Percentiles rank a stretch among this genome's conserved stretches.
Conservation (phyloP, 2,113 vertebrate species). For the Pseudorectes ferrugineus region DNA sequence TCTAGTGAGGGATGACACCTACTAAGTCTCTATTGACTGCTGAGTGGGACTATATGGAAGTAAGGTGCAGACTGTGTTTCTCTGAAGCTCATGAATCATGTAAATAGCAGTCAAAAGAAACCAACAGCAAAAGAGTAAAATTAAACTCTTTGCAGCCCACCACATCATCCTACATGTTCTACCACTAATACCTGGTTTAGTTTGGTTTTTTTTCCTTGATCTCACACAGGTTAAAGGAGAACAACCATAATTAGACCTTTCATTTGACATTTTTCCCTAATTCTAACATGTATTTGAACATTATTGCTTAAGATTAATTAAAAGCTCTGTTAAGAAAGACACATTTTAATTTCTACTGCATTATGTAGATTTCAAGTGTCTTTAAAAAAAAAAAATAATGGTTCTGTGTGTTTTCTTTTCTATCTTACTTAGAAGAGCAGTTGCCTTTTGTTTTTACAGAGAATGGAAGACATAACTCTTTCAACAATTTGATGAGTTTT, state of each 20-base stretch:
- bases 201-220: neutral
- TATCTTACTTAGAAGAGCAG: neutral
- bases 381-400: constrained; percentile 5
- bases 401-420: neutral
- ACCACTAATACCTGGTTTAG: neutral
- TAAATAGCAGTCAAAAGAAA: neutral
- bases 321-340: constrained; percentile 36
- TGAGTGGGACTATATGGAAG: neutral
- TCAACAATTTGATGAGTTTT: constrained; percentile 18
- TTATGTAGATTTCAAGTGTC: constrained; percentile 5
- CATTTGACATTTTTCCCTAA: constrained; percentile 12
- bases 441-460: neutral
- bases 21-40: neutral
- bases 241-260: neutral
- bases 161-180: neutral
- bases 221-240: neutral
- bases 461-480: constrained; percentile 5
- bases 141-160: neutral
- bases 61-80: neutral
- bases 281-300: neutral
- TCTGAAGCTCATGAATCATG: neutral
- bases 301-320: neutral
- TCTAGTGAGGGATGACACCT: neutral
- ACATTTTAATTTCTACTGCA: neutral
- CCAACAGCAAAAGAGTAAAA: neutral